Base-by-base conservation (phyloP, 2,113 vertebrate species). In the Budorcas taxicolor region DNA sequence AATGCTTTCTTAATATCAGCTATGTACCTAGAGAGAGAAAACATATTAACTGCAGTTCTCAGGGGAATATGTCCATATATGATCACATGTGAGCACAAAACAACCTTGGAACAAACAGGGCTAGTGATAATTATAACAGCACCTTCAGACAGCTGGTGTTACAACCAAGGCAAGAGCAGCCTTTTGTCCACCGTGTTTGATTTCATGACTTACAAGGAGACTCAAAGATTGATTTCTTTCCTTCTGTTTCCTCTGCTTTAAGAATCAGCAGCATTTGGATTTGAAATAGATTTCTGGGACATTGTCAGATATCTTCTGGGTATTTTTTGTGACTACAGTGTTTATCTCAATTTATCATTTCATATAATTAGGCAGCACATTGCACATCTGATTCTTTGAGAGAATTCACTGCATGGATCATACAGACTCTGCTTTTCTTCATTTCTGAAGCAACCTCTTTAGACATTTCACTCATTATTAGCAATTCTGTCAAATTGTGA, bases 341-440 rank as follows among this genome's bases (percentile, higher is more conserved):
- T 96, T 97, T 96, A 91, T 97, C 36, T 97, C 94, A 91, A 71
- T 74, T 98, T 96, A 53, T 93, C 29, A 16, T 96, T 97, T 96
- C 36, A 91, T 91, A 80, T 97, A 94, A 95, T 97, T 96, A 97
- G 85, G 40, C 80, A 81, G 67, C 58, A 80, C 36, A 86, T n/a
- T 2, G 3, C 53, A 96, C 47, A 71, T 92, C 76, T 47, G 82
- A 97, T 93, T 97, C 67, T 95, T 95, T 93, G 76, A 91, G 85
- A 90, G 14, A 62, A 83, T 90, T 97, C 55, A 86, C 53, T 50
- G 21, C 78, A 58, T 55, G 31, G 43, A 31, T 95, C 23, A 31
- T 11, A 43, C 29, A 82, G 45, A 27, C 43, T 67, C 31, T 86
- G 43, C 5, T 94, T 94, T 76, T 93, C 36, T 74, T n/a, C 27